Conservation (phyloP, 2,888 invertebrate species). For the Lithophane leautieri region DNA sequence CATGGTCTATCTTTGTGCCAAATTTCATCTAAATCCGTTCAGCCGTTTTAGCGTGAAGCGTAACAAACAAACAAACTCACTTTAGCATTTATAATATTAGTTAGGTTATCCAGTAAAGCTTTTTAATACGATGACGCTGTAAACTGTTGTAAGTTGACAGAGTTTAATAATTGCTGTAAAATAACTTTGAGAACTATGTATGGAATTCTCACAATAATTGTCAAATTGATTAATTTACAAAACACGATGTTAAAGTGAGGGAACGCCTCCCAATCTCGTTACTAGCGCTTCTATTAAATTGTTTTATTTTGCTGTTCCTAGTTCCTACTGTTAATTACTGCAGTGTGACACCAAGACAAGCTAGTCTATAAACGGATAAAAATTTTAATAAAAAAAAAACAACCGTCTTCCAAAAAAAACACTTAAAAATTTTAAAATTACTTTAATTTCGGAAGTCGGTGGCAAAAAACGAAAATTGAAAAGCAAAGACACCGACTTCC, state of each 20-base stretch:
- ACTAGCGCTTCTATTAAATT: slow-evolving; percentile 42
- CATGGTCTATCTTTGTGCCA: too few species aligned
- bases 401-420: too few species aligned
- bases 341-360: slow-evolving; percentile 6
- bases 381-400: too few species aligned
- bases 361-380: too few species aligned
- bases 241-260: slow-evolving; percentile 20
- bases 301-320: slow-evolving; percentile 17
- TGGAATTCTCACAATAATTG: slow-evolving; percentile 39
- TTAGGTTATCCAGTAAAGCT: slow-evolving; percentile 10
- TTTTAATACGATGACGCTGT: slow-evolving; percentile 5
- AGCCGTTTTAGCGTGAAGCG: too few species aligned
- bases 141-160: neutral
- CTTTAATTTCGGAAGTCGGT: too few species aligned
- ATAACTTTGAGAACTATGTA: neutral
- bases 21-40: too few species aligned
- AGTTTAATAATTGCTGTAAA: slow-evolving; percentile 3
- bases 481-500: too few species aligned
- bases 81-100: too few species aligned
- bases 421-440: too few species aligned
- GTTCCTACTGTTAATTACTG: slow-evolving; percentile 23
- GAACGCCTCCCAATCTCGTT: slow-evolving; percentile 53
- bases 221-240: slow-evolving; percentile 46
- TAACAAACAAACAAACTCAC: too few species aligned
- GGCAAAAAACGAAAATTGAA: too few species aligned